These are phyloP conservation scores for Craniophora ligustri DNA, from an alignment of 2,888 invertebrate species.

Conservation along the genomic window DNA sequence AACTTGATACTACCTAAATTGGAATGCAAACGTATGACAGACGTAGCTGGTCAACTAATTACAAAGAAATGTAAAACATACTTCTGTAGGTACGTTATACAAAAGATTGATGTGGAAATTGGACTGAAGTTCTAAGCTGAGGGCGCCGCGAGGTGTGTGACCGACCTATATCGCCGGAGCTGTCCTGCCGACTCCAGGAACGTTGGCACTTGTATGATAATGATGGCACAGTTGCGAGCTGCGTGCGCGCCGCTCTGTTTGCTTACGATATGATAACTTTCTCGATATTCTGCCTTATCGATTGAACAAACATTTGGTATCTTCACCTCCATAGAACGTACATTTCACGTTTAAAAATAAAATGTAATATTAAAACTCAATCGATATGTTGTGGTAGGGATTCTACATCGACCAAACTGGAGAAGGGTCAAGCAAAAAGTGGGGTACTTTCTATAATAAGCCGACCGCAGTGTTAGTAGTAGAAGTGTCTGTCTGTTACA, in stretches of 20 bases:
- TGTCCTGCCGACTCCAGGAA: background rate
- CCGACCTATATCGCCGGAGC: background rate
- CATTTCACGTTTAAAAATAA: slow-evolving; percentile 8
- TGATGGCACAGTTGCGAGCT: slow-evolving; percentile 55
- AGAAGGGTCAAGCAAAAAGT: no score
- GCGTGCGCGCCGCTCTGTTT: slow-evolving; percentile 65
- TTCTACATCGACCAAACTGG: no score
- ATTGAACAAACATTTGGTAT: slow-evolving; percentile 67
- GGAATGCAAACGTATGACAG: no score
- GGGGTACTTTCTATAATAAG: no score
- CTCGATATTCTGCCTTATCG: slow-evolving; percentile 76
- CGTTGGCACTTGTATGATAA: slow-evolving; percentile 49
- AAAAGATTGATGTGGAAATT: no score
- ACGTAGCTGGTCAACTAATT: no score
- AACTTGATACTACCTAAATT: no score
- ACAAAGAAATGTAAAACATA: no score
- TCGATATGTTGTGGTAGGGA: background rate
- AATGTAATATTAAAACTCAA: background rate
- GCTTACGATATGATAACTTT: slow-evolving; percentile 77
- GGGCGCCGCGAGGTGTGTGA: background rate
- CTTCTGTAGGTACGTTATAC: no score
- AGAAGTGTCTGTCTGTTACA: no score
- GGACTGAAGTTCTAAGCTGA: background rate
- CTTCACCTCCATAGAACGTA: slow-evolving; percentile 55
- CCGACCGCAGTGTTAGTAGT: no score